Base-by-base conservation (phyloP, 1,140 invertebrate genomes). In the Zaprionus vittiger region DNA sequence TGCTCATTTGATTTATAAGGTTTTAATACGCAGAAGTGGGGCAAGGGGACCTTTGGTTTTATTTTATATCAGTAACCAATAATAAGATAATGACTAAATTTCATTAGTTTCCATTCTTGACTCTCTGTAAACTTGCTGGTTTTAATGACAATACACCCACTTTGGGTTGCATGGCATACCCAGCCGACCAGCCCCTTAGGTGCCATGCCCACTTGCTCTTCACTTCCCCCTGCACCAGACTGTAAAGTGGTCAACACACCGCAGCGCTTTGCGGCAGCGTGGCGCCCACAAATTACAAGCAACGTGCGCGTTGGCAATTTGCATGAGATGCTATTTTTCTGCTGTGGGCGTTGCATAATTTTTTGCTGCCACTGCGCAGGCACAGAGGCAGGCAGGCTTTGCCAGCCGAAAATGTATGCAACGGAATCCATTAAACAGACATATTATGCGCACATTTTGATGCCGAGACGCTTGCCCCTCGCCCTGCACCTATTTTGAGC, bases 361-460 rank as follows among this genome's bases (percentile, higher is more conserved):
- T 78, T 63, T 74, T 63, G 38, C 26, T 73, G 57, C 22, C 62
- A 26, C 52, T 64, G 54, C 70, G 20, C 61, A 34, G 47, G 61
- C 20, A 17, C 4, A 26, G 24, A 26, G 59, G 14, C 37, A 4
- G 37, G 55, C 62, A 56, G 61, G 28, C 20, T 52, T 68, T 38
- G 28, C 59, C 34, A 5, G 37, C 59, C 34, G 4, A 77, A 77
- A 80, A 77, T 64, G 74, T 77, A 80, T 77, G 74, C 64, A 80
- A 77, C 73, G 74, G 64, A 77, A 77, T 77, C 74, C 74, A 80
- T 80, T 80, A 77, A 77, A 73, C 64, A 60, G 69, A 37, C 74
- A 54, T 69, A 80, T 80, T 80, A 80, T 77, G 78, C 74, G 78
- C 68, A 73, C 77, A 79, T 64, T 79, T 77, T 79, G 62, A 71